Evolutionary conservation across 2,888 invertebrate species (phyloP).

Genomic region (Lottia gigantea): DNA sequence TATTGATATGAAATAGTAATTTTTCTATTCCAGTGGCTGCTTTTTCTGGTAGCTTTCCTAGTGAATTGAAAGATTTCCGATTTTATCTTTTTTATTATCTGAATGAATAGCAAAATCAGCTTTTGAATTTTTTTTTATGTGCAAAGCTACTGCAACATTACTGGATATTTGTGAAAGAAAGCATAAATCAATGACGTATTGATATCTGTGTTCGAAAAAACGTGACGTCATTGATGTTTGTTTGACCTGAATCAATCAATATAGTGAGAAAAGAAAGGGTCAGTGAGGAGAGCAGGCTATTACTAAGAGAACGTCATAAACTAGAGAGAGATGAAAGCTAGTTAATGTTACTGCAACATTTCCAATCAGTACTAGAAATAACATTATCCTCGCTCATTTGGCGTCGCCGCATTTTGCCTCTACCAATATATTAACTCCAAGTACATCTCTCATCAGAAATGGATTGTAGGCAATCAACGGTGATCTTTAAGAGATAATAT

Average conservation of each 20-base stretch:
- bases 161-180: background rate
- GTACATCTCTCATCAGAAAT: conserved; percentile 2
- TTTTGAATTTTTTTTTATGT: background rate
- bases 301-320: background rate
- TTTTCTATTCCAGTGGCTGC: no score
- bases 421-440: background rate
- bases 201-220: background rate
- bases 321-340: background rate
- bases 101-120: background rate
- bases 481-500: background rate
- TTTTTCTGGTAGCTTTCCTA: background rate
- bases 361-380: background rate
- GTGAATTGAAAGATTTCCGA: background rate
- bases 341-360: conserved; percentile 3
- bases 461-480: background rate
- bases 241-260: conserved; percentile 5
- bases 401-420: background rate
- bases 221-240: conserved; percentile 3
- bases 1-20: no score
- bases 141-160: no score
- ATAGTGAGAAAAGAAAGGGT: background rate
- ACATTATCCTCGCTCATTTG: background rate
- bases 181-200: conserved; percentile 6
- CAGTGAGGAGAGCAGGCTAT: background rate
- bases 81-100: background rate